These are phyloP conservation scores for Leptopilina clavipes DNA, from an alignment of 1,140 invertebrate genomes.

Conservation along the genomic window DNA sequence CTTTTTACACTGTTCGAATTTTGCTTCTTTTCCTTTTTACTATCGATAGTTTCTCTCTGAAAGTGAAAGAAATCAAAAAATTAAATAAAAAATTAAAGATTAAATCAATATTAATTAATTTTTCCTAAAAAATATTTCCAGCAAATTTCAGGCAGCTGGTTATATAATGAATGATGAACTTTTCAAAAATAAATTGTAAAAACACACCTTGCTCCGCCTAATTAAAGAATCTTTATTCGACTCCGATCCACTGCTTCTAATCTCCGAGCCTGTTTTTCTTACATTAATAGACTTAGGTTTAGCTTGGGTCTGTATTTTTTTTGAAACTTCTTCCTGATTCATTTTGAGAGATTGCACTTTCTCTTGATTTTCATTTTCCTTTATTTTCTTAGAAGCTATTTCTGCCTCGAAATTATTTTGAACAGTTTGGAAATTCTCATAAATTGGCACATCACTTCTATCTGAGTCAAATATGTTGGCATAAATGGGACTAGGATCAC, in stretches of 20 bases:
- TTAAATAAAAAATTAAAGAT: neutral
- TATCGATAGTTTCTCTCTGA: neutral
- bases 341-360: neutral
- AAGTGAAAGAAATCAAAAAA: neutral
- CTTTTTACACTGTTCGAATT: neutral
- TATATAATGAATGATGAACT: no score
- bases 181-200: no score
- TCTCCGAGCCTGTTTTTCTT: neutral
- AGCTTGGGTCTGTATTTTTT: constrained; percentile 25
- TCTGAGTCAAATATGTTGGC: constrained; percentile 51
- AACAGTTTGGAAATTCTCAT: constrained; percentile 47
- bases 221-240: neutral
- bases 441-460: constrained; percentile 45
- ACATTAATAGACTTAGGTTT: neutral
- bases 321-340: neutral
- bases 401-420: constrained; percentile 7
- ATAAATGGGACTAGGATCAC: constrained; percentile 39
- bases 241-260: neutral
- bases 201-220: neutral
- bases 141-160: no score
- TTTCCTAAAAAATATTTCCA: no score
- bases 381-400: neutral
- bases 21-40: neutral
- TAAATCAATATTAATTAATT: no score
- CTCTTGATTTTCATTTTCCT: constrained; percentile 7